phyloP scores from a whole-genome alignment of 2,113 vertebrate genomes.

The Lipotes vexillifer region DNA sequence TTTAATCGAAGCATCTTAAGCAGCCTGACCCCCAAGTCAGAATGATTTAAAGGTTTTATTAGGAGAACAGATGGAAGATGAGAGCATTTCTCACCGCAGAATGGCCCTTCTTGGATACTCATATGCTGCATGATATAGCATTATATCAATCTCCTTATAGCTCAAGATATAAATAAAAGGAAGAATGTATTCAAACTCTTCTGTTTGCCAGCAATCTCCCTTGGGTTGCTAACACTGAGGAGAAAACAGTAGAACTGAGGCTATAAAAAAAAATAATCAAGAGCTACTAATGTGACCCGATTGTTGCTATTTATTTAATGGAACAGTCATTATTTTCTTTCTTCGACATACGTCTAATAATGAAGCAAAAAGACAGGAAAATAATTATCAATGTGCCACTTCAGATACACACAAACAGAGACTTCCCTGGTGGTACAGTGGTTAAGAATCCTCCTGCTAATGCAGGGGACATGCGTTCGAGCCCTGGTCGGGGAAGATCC shows the following conservation, averaged over 20 bases:
- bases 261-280: not conserved
- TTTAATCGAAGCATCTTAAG: not conserved
- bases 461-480: no score
- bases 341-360: constrained; percentile 23
- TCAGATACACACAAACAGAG: constrained; percentile 20
- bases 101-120: not conserved
- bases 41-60: not conserved
- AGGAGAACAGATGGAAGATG: constrained; percentile 36
- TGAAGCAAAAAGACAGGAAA: constrained; percentile 44
- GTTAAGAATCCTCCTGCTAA: no score
- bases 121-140: not conserved
- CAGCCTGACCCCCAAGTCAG: not conserved
- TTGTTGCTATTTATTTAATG: not conserved
- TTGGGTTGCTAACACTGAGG: not conserved
- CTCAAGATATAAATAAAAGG: constrained; percentile 8
- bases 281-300: not conserved
- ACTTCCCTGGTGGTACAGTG: no score
- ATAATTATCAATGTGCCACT: not conserved
- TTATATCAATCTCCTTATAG: not conserved
- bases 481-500: no score
- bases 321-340: constrained; percentile 30
- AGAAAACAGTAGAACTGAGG: not conserved
- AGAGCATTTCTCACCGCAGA: not conserved
- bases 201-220: not conserved
- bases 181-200: not conserved